A percentile compares a stretch with the other conserved stretches of the same genome.
phyloP scores from a whole-genome alignment of 1,140 invertebrate species.

The Sycobia sp. region DNA sequence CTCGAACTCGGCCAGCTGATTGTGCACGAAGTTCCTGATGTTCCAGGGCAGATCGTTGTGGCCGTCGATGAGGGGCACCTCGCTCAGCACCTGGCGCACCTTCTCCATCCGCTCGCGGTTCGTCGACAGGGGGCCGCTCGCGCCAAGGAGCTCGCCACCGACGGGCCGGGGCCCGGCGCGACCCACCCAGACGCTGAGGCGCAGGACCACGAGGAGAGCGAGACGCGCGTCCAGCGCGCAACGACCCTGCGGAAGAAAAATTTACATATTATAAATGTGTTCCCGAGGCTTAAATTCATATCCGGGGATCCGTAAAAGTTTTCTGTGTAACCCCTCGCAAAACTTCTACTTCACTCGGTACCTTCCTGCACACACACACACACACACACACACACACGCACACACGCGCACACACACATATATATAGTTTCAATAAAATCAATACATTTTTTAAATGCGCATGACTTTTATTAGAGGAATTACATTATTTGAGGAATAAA shows the following conservation, averaged over 20 bases:
- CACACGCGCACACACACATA: no score
- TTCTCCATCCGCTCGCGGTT: slow-evolving; percentile 59
- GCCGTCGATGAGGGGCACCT: slow-evolving; percentile 67
- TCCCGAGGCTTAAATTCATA: no score
- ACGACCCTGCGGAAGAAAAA: background rate
- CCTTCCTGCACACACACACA: no score
- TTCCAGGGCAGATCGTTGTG: slow-evolving; percentile 90
- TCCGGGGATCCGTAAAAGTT: no score
- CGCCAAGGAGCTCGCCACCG: slow-evolving; percentile 45
- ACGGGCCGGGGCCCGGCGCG: slow-evolving; percentile 49
- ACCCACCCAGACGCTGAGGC: slow-evolving; percentile 49
- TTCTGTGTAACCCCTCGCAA: no score
- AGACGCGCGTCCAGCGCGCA: slow-evolving; percentile 24
- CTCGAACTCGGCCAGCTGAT: slow-evolving; percentile 75
- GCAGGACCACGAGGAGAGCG: slow-evolving; percentile 46
- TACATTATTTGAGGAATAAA: no score
- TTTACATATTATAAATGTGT: no score
- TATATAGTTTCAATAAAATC: no score
- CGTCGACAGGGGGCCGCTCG: slow-evolving; percentile 39
- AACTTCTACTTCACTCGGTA: no score
- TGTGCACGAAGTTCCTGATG: slow-evolving; percentile 77
- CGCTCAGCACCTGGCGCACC: slow-evolving; percentile 62
- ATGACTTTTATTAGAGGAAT: no score
- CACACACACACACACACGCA: no score
- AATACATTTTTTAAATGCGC: no score